Evolutionary conservation across 2,113 vertebrate species (phyloP), one percentile per base, ranked within the genome.

Genomic region (Motacilla alba): DNA sequence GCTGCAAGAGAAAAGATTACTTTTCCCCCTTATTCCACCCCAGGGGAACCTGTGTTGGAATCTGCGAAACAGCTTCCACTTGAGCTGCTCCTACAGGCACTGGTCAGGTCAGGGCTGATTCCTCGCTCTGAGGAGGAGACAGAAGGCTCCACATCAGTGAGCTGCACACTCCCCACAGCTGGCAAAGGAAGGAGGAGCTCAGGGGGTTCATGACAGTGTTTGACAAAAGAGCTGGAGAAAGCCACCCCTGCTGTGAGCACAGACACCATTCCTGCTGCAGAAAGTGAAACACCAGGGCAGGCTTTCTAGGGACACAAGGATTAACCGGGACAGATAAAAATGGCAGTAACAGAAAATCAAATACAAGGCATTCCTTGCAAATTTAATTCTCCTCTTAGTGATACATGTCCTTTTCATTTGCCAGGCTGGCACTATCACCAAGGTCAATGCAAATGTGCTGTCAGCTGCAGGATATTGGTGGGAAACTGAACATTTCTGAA

Each of bases 201-300:
- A 7, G 33, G 47, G 73, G 53, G 53, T 37, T 73, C 31, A 4
- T 13, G 37, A 37, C 31, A 88, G 43, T 1, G 0, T 70, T 88
- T 72, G 56, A 72, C 49, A 39, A 37, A 80, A 60, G 41, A 60
- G 27, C 21, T 63, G 50, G 23, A 80, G 44, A 69, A 69, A 78
- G 35, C 8, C 46, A 47, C 14, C 49, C 60, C 77, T 73, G 77
- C 74, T 79, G 56, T 35, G 85, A 83, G 28, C 0, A 1, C 74
- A 68, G 70, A 37, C 78, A 83, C 50, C 21, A 1, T 39, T 79
- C 72, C 75, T 7, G 4, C 85, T 78, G 68, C 56, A 73, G 60
- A 44, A 96, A 95, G 58, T 62, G 30, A 79, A 87, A 94, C 55
- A 90, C 76, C 89, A 75, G 83, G 73, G 14, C 88, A 93, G 74